These are phyloP conservation scores for Perognathus longimembris DNA, from an alignment of 2,113 vertebrate species.

Conservation along the genomic window DNA sequence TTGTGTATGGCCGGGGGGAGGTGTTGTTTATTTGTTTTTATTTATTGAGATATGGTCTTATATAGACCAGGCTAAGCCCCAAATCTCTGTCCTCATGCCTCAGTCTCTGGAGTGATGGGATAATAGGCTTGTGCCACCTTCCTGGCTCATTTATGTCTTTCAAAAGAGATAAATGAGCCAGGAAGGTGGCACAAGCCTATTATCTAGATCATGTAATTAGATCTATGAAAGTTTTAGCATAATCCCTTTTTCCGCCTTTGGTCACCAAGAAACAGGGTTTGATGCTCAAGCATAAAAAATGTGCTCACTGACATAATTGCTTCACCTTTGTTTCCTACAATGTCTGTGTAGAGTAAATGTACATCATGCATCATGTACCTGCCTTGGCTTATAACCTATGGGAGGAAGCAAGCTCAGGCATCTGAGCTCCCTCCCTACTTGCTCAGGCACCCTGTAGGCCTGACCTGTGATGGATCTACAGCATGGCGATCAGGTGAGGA, in stretches of 20 bases:
- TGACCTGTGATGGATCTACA: background rate
- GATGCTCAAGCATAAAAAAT: background rate
- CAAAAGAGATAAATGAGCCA: too few relatives aligned
- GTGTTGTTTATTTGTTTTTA: too few relatives aligned
- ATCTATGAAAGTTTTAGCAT: background rate
- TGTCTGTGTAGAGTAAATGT: background rate
- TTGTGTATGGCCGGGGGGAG: background rate
- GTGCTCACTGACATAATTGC: background rate
- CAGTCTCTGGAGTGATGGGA: background rate
- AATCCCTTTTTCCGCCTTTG: background rate
- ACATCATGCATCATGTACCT: accelerated
- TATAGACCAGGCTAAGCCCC: background rate
- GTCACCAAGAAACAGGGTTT: constrained; percentile 16
- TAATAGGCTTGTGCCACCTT: background rate
- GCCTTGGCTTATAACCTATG: background rate
- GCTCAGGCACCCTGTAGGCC: background rate
- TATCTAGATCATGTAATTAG: background rate
- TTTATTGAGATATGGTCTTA: background rate
- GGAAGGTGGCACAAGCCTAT: too few relatives aligned
- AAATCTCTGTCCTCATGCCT: background rate
- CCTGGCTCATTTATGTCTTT: background rate
- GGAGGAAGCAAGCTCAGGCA: background rate
- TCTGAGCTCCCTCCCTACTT: background rate
- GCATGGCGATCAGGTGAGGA: background rate
- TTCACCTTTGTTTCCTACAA: background rate